These are phyloP conservation scores for Bolborhynchus lineola DNA, from an alignment of 2,113 vertebrate species.

Conservation along the genomic window DNA sequence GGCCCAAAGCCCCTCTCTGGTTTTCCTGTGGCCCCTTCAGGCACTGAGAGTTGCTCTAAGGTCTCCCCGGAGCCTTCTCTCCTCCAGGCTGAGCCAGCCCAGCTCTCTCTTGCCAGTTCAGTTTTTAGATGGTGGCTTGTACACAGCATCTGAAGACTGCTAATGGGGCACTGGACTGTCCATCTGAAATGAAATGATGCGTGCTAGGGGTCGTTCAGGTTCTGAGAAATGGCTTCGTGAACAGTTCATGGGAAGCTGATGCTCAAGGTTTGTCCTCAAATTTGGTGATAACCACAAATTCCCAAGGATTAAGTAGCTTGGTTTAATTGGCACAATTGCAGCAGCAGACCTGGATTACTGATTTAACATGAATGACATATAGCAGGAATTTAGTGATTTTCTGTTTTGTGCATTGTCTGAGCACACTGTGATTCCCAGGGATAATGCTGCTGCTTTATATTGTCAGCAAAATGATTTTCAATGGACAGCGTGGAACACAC, in stretches of 20 bases:
- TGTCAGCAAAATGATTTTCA: background rate
- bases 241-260: background rate
- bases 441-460: background rate
- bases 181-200: fast-evolving
- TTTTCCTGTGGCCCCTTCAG: background rate
- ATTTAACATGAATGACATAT: fast-evolving
- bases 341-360: background rate
- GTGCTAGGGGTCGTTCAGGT: no score
- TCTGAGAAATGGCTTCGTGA: fast-evolving
- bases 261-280: background rate
- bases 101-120: fast-evolving
- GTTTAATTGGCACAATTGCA: background rate
- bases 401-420: background rate
- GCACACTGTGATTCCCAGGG: background rate
- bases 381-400: fast-evolving
- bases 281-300: fast-evolving
- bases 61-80: background rate
- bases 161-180: fast-evolving
- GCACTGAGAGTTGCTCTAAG: background rate
- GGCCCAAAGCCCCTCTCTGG: background rate
- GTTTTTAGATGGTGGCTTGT: fast-evolving
- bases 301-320: background rate
- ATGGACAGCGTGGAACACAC: fast-evolving
- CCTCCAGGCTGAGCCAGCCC: background rate
- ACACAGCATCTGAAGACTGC: fast-evolving